These are phyloP conservation scores for Tetramorium parvispinum DNA, from an alignment of 1,140 invertebrate species.

Conservation along the genomic window DNA sequence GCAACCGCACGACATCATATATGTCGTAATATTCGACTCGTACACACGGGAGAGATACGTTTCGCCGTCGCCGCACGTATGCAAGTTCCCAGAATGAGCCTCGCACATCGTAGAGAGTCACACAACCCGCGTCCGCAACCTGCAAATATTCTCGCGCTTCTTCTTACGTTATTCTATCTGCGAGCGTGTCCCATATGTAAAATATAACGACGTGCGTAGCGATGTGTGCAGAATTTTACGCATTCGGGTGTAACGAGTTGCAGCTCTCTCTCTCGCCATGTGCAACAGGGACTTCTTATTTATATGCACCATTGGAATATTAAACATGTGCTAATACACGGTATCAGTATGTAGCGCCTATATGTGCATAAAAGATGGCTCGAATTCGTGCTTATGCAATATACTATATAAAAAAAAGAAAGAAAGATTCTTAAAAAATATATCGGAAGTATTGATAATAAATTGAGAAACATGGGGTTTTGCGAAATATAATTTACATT, in stretches of 20 bases:
- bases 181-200: background rate
- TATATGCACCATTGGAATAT: conserved; percentile 15
- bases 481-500: background rate
- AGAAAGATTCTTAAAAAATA: background rate
- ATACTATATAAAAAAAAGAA: background rate
- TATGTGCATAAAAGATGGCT: background rate
- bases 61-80: background rate
- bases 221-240: conserved; percentile 5
- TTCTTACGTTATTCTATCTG: conserved; percentile 27
- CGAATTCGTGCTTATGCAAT: background rate
- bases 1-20: conserved; percentile 54
- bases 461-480: background rate
- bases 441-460: background rate
- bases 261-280: background rate
- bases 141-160: conserved; percentile 30
- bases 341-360: background rate
- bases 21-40: conserved; percentile 55
- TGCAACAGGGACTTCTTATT: conserved; percentile 27
- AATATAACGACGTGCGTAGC: background rate
- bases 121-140: background rate
- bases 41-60: conserved; percentile 27
- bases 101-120: background rate
- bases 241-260: background rate
- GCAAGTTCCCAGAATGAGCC: background rate
- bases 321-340: background rate